These are phyloP conservation scores for Urocitellus parryii DNA, from an alignment of 2,113 vertebrate genomes.

Conservation along the genomic window DNA sequence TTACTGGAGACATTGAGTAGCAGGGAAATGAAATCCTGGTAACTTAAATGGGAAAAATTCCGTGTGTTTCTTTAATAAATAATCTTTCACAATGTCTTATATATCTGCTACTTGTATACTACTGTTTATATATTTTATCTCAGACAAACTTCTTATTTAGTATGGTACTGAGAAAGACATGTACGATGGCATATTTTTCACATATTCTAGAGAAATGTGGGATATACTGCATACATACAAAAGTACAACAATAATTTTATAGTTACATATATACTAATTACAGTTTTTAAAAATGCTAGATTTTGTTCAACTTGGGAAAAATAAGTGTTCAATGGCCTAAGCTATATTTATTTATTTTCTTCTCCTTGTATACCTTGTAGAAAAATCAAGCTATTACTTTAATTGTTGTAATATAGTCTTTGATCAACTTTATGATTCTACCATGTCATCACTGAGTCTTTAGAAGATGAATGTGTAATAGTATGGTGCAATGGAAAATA, in stretches of 20 bases:
- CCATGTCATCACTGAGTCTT: neutral
- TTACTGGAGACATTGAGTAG: neutral
- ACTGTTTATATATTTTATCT: neutral
- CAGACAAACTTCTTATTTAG: neutral
- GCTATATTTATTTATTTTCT: neutral
- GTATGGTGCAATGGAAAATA: neutral
- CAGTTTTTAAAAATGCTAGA: neutral
- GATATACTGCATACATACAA: neutral
- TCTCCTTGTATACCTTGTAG: neutral
- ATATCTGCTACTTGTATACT: neutral
- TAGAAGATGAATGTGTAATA: neutral
- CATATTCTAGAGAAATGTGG: neutral
- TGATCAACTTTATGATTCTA: neutral
- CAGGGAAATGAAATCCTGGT: neutral
- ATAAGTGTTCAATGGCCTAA: neutral
- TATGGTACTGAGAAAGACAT: neutral
- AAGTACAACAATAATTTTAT: neutral
- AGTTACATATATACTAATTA: neutral
- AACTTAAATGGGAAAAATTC: neutral
- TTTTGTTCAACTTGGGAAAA: neutral
- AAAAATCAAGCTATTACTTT: neutral
- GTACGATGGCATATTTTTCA: constrained; percentile 9
- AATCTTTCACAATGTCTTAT: neutral
- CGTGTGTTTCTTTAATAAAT: neutral
- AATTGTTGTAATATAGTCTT: neutral